Percentiles rank a stretch among this genome's conserved stretches.
phyloP scores from a whole-genome alignment of 1,140 invertebrate genomes.

The Alviniconcha marisindica region DNA sequence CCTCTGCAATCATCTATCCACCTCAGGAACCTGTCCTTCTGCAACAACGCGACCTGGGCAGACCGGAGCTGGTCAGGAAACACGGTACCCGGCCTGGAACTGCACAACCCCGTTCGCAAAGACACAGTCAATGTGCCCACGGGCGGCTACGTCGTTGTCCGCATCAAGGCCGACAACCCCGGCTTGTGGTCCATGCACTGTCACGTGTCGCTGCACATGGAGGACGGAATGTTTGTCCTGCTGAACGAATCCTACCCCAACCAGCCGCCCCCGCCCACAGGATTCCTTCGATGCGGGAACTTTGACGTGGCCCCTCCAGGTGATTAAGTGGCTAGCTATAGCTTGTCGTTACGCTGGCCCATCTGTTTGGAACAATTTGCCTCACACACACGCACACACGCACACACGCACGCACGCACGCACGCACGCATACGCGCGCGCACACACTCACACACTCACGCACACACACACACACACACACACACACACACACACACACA shows the following conservation, averaged over 20 bases:
- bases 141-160: constrained; percentile 82
- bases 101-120: constrained; percentile 81
- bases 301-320: constrained; percentile 30
- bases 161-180: constrained; percentile 87
- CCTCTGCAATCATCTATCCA: not conserved
- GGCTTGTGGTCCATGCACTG: constrained; percentile 72
- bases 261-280: constrained; percentile 42
- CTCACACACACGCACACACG: not conserved
- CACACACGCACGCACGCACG: too few species aligned
- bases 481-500: not conserved
- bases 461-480: not conserved
- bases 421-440: not conserved
- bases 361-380: too few species aligned
- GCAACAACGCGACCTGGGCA: constrained; percentile 64
- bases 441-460: not conserved
- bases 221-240: constrained; percentile 67
- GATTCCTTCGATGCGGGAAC: constrained; percentile 57
- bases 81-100: constrained; percentile 58
- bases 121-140: constrained; percentile 85
- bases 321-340: too few species aligned
- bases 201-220: constrained; percentile 65
- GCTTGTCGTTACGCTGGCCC: not conserved
- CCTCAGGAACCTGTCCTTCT: constrained; percentile 51
- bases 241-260: constrained; percentile 65
- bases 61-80: constrained; percentile 60